Percentiles rank a stretch among this genome's conserved stretches.
Conservation (phyloP, 2,888 invertebrate species). For the Eristalis arbustorum region DNA sequence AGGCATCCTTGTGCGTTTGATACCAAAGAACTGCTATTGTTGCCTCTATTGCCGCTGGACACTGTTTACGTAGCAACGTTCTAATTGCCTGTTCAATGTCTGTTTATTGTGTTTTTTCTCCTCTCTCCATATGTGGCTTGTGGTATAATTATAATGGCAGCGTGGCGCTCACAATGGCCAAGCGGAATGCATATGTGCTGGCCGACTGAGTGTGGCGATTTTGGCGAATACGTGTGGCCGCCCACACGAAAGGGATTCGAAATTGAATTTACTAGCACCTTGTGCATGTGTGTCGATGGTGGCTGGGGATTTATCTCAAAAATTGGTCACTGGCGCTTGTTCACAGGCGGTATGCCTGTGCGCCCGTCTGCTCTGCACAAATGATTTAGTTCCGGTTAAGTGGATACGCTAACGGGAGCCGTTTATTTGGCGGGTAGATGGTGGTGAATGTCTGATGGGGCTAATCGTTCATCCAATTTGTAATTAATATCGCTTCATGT, state of each 20-base stretch:
- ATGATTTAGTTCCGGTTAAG: constrained; percentile 3
- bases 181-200: background rate
- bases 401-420: constrained; percentile 6
- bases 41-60: background rate
- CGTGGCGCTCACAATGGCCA: constrained; percentile 8
- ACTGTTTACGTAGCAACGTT: constrained; percentile 36
- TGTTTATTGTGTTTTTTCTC: constrained; percentile 34
- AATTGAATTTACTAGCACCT: constrained; percentile 45
- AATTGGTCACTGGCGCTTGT: constrained; percentile 22
- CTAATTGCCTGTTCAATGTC: constrained; percentile 49
- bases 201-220: background rate
- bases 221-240: background rate
- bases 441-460: background rate
- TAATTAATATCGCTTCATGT: background rate
- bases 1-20: constrained; percentile 7
- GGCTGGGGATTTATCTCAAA: constrained; percentile 25
- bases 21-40: constrained; percentile 44
- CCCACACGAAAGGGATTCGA: constrained; percentile 29
- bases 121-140: constrained; percentile 38
- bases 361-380: background rate
- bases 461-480: background rate
- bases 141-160: constrained; percentile 42
- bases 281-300: background rate
- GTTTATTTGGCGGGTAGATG: background rate
- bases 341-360: constrained; percentile 9